Base-by-base conservation (phyloP, 2,888 invertebrate genomes). In the Melinaea marsaeus region DNA sequence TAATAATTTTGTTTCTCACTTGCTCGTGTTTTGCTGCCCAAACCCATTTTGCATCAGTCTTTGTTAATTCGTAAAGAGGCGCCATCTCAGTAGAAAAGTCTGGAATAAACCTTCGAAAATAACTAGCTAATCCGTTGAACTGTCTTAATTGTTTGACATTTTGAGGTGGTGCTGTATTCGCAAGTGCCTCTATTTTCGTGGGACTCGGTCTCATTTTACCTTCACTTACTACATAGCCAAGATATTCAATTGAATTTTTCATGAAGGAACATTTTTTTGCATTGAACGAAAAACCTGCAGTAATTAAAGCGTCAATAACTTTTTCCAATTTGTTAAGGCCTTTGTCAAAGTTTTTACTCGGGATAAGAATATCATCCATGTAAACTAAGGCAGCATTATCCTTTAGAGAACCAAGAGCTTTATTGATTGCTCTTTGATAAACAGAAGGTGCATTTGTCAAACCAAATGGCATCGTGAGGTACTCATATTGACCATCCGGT, bases 141-240 rank as follows among this genome's bases (percentile, higher is more conserved):
- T 76, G 75, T 11, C 73, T 33, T 0, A 76, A 68, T 56, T 78
- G 72, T 35, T 71, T 74, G 0, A 57, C 70, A 3, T 45, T 75
- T 22, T 34, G 70, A 2, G 76, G 76, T 0, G 69, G 33, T 0
- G 74, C 72, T 1, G 75, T 65, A 35, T 73, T 73, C 0, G 60
- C 9, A 2, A 78, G 60, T 32, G 77, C 75, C 32, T 75, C 70
- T 0, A 75, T 68, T 37, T 75, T 76, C 13, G 62, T 63, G 0
- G 74, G 71, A 46, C 71, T 76, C 0, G 77, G 75, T 0, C 68
- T 46, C 0, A 75, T 71, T 46, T 71, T 60, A 0, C 75, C 73
- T 5, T 72, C 45, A 7, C 51, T 7, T 0, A 76, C 58, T 0
- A 74, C 55, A 45, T 71, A 70, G 0, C 74, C 74, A 0, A 75